A percentile compares a stretch with the other conserved stretches of the same genome.
phyloP scores from a whole-genome alignment of 1,140 invertebrate genomes.

The Gryon sp. region DNA sequence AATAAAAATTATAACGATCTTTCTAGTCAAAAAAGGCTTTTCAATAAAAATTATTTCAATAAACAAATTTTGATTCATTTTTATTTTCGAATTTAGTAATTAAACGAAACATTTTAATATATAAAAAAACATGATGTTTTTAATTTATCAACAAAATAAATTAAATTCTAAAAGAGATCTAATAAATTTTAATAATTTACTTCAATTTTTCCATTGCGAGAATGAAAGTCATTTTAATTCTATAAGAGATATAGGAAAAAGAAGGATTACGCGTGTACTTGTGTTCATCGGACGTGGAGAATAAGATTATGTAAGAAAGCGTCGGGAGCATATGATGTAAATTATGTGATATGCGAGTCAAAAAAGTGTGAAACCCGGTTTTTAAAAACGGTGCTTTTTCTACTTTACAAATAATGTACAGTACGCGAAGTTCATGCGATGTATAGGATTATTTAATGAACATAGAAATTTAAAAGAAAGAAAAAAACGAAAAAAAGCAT shows the following conservation, averaged over 20 bases:
- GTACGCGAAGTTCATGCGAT: constrained; percentile 65
- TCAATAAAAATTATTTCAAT: no score
- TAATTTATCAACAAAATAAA: no score
- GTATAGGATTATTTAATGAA: constrained; percentile 72
- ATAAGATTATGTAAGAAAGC: neutral
- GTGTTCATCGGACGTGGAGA: constrained; percentile 43
- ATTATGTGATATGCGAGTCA: constrained; percentile 71
- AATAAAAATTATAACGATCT: no score
- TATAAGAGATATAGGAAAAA: constrained; percentile 11
- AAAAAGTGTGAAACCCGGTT: constrained; percentile 67
- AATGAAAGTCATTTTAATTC: constrained; percentile 6
- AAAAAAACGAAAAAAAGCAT: no score
- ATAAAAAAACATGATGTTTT: no score
- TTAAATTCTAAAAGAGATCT: no score
- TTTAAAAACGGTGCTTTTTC: constrained; percentile 75
- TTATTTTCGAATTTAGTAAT: no score
- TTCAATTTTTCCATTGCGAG: neutral
- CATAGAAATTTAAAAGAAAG: constrained; percentile 67
- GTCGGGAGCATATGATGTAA: constrained; percentile 48
- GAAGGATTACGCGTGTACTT: constrained; percentile 11
- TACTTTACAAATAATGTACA: constrained; percentile 74
- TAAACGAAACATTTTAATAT: no score
- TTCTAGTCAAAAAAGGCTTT: no score
- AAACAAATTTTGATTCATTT: no score
- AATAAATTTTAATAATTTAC: neutral